phyloP scores from a whole-genome alignment of 2,888 invertebrate genomes.

The Eristalinus sepulchralis region DNA sequence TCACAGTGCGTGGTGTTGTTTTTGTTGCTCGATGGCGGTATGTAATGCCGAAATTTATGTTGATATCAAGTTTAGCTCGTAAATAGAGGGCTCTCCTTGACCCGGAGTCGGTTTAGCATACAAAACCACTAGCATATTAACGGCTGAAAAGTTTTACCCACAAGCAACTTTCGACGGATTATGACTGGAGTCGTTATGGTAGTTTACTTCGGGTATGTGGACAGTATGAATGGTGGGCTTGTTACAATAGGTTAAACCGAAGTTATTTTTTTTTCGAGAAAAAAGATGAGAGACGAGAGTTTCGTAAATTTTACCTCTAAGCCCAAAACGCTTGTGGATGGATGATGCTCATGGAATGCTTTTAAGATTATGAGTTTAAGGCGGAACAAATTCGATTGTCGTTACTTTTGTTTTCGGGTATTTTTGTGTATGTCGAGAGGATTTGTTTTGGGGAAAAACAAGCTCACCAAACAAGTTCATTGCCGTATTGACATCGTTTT shows the following conservation, averaged over 20 bases:
- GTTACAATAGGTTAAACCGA: constrained; percentile 33
- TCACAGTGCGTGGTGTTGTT: not conserved
- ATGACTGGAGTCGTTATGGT: constrained; percentile 43
- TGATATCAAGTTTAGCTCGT: constrained; percentile 29
- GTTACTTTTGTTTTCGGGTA: not conserved
- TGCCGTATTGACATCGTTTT: not conserved
- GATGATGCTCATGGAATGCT: constrained; percentile 12
- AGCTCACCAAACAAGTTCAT: not conserved
- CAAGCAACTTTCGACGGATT: constrained; percentile 44
- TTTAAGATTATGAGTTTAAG: not conserved
- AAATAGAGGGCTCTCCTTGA: constrained; percentile 39
- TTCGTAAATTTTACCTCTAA: constrained; percentile 10
- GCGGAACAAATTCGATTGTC: not conserved
- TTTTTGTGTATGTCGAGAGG: not conserved
- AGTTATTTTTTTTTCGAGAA: constrained; percentile 10
- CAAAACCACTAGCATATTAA: constrained; percentile 55
- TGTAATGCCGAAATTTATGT: constrained; percentile 45
- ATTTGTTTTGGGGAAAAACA: not conserved
- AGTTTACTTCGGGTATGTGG: constrained; percentile 31
- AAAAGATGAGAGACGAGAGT: not conserved
- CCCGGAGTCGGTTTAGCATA: constrained; percentile 50
- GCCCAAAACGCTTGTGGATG: not conserved
- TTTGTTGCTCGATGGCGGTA: not conserved
- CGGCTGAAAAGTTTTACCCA: constrained; percentile 46
- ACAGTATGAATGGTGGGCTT: constrained; percentile 22